Evolutionary conservation across 2,113 vertebrate genomes (phyloP).

Genomic region (Paracyprichromis sp.): DNA sequence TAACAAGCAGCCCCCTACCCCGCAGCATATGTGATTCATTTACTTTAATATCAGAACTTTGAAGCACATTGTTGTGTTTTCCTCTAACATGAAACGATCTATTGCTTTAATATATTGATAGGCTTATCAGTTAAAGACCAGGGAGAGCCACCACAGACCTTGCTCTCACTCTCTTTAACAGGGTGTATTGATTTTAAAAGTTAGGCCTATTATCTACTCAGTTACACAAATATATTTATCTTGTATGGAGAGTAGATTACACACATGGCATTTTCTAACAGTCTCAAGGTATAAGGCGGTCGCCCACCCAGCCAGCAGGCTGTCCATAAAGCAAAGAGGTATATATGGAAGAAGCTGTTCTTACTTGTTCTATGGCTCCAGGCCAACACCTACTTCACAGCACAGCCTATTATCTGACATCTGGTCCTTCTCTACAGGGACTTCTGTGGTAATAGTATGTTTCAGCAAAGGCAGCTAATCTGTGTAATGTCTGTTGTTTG

Average conservation of each 20-base stretch:
- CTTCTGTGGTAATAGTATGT: constrained; percentile 60
- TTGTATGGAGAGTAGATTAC: neutral
- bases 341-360: constrained; percentile 56
- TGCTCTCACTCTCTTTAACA: neutral
- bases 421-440: constrained; percentile 54
- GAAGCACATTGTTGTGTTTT: neutral
- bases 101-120: neutral
- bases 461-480: constrained; percentile 62
- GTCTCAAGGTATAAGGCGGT: neutral
- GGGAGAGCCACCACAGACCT: neutral
- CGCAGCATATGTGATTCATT: constrained; percentile 2
- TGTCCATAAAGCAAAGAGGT: constrained; percentile 35
- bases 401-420: constrained; percentile 64
- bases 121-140: neutral
- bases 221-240: neutral
- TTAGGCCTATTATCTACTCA: neutral
- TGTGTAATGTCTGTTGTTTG: constrained; percentile 53
- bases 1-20: neutral
- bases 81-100: neutral
- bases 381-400: constrained; percentile 58
- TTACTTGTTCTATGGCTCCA: constrained; percentile 55
- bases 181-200: neutral
- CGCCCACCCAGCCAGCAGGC: constrained; percentile 33
- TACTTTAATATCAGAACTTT: neutral
- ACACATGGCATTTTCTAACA: neutral